Conservation (phyloP, 2,888 invertebrate species). For the Cyaniris semiargus region DNA sequence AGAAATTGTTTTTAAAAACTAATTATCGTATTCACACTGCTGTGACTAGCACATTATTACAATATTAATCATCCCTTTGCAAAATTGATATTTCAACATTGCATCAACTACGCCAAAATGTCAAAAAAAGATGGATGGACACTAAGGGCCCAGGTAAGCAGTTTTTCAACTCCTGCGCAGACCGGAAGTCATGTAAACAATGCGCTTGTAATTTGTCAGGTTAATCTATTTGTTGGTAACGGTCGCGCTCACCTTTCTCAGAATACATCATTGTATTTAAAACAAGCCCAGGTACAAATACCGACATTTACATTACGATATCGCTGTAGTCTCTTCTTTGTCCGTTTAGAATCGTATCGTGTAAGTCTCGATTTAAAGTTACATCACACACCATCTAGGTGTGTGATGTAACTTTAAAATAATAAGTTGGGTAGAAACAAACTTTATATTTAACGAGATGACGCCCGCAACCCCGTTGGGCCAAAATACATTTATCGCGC, state of each 20-base stretch:
- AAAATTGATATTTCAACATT: too few species aligned
- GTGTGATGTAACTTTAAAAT: too few species aligned
- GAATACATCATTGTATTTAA: slow-evolving; percentile 28
- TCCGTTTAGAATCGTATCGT: neutral
- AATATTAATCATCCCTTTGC: too few species aligned
- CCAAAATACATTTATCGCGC: too few species aligned
- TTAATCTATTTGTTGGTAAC: slow-evolving; percentile 7
- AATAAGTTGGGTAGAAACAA: too few species aligned
- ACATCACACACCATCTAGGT: too few species aligned
- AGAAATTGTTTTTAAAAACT: too few species aligned
- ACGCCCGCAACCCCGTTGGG: too few species aligned
- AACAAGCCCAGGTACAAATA: slow-evolving; percentile 17
- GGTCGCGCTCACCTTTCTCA: slow-evolving; percentile 24
- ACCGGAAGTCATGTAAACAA: slow-evolving; percentile 1
- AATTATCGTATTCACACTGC: too few species aligned
- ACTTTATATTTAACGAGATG: too few species aligned
- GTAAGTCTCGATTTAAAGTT: neutral
- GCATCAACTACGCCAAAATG: too few species aligned
- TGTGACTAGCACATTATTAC: too few species aligned
- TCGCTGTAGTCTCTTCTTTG: neutral
- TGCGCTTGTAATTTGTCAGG: slow-evolving; percentile 12
- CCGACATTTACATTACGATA: neutral
- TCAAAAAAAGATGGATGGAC: neutral
- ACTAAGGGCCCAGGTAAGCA: slow-evolving; percentile 5
- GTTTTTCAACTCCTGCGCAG: slow-evolving; percentile 17